Percentiles rank a stretch among this genome's conserved stretches.
phyloP scores from a whole-genome alignment of 2,888 invertebrate species.

The Xestia ashworthii region DNA sequence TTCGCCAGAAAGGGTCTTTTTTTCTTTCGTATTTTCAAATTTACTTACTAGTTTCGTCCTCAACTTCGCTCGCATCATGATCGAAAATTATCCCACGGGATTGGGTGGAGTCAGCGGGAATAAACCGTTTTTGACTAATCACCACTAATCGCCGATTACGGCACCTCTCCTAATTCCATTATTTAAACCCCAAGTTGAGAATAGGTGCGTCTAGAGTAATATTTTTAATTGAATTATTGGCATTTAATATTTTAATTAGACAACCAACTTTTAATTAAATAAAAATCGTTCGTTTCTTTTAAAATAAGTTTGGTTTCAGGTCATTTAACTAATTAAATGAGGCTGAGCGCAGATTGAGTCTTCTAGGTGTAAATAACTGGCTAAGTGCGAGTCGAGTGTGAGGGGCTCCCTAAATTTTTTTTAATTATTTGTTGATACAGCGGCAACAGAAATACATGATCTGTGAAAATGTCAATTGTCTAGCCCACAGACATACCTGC shows the following conservation, averaged over 20 bases:
- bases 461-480: too few species aligned
- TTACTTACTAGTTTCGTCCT: neutral
- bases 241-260: slow-evolving; percentile 32
- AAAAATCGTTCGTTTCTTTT: slow-evolving; percentile 3
- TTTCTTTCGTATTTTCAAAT: neutral
- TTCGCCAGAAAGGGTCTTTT: neutral
- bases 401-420: too few species aligned
- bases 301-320: slow-evolving; percentile 3
- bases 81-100: too few species aligned
- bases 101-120: too few species aligned
- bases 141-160: neutral
- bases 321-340: slow-evolving; percentile 21
- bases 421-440: too few species aligned
- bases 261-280: slow-evolving; percentile 32
- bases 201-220: slow-evolving; percentile 20
- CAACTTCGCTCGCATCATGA: neutral
- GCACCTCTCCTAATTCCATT: slow-evolving; percentile 34
- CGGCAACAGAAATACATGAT: too few species aligned
- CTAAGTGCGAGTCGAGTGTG: too few species aligned
- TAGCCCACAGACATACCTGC: too few species aligned
- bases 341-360: neutral
- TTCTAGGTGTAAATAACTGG: neutral
- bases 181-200: slow-evolving; percentile 37
- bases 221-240: slow-evolving; percentile 35
- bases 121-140: neutral